Evolutionary conservation across 2,797 vertebrate species (phyloP), one percentile per base, ranked within the genome.

Genomic region (Gambelia wislizenii): DNA sequence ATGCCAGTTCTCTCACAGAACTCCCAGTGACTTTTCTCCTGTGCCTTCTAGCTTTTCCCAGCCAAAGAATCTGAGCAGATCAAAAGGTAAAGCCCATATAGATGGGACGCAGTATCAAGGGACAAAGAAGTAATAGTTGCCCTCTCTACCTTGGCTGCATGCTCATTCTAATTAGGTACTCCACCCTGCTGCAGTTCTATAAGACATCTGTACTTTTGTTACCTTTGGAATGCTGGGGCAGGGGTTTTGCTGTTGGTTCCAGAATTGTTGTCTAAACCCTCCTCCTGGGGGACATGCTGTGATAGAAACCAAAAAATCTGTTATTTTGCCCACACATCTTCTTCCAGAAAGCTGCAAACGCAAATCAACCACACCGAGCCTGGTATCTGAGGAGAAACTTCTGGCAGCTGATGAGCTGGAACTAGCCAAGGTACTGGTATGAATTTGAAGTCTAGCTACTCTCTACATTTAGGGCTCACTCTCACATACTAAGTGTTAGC

Each of bases 371-470:
- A 74, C 91, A 0, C 98, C 97, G 85, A 95, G 93, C 47, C 89
- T 97, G 52, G 89, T 98, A 4, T 97, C 97, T 0, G 96, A 96
- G 91, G 95, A 98, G 91, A 96, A 97, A 42, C 97, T 98, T 36
- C 91, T 95, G 86, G 95, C 97, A 72, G 98, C 97, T 1, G 96
- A 96, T 61, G 98, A 98, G n/a, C 87, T 98, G 92, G 98, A 98
- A 59, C 94, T 98, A 80, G 97, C 98, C 92, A 99, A 99, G 98
- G 99, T 99, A 97, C 90, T 1, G 0, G 0, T 0, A 0, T 44
- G 20, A 33, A 13, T 78, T 10, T 30, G 75, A 22, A 4, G 27
- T 1, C 39, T 7, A n/a, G 30, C 6, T 42, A 16, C n/a, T 52
- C 36, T 42, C 33, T 3, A 1, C 3, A 25, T 83, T 30, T 22